These are phyloP conservation scores for Sturmia bella DNA, from an alignment of 2,888 invertebrate genomes.

Conservation along the genomic window DNA sequence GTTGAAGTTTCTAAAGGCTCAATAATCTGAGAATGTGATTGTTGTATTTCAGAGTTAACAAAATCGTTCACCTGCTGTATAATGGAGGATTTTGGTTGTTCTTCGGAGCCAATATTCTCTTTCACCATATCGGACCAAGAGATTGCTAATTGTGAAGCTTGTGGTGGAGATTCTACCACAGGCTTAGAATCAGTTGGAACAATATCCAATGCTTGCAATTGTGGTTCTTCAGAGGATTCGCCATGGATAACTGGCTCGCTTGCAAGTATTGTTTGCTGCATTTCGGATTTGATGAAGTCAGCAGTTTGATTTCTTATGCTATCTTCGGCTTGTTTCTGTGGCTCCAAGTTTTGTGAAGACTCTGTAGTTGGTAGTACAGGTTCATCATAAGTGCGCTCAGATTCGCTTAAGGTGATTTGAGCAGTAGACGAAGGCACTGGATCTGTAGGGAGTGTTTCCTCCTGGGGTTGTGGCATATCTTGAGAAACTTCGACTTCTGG, in stretches of 20 bases:
- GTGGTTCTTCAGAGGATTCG: conserved; percentile 1
- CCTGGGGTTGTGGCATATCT: background rate
- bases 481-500: background rate
- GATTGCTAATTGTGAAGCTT: background rate
- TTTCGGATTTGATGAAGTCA: conserved; percentile 21
- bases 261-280: background rate
- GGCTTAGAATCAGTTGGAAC: background rate
- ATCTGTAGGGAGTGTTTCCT: background rate
- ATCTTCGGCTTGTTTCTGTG: background rate
- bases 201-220: background rate
- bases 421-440: background rate
- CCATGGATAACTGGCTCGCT: conserved; percentile 24
- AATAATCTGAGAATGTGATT: background rate
- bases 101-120: conserved; percentile 2
- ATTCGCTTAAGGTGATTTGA: background rate
- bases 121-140: conserved; percentile 58
- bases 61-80: background rate
- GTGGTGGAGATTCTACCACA: background rate
- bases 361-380: background rate
- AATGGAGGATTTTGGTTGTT: background rate
- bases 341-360: background rate
- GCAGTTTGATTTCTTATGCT: background rate
- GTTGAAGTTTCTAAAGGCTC: background rate
- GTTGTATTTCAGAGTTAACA: conserved; percentile 8
- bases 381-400: background rate